A percentile compares a stretch with the other conserved stretches of the same genome.
Evolutionary conservation across 2,113 vertebrate species (phyloP).

Genomic region (Malurus melanocephalus): DNA sequence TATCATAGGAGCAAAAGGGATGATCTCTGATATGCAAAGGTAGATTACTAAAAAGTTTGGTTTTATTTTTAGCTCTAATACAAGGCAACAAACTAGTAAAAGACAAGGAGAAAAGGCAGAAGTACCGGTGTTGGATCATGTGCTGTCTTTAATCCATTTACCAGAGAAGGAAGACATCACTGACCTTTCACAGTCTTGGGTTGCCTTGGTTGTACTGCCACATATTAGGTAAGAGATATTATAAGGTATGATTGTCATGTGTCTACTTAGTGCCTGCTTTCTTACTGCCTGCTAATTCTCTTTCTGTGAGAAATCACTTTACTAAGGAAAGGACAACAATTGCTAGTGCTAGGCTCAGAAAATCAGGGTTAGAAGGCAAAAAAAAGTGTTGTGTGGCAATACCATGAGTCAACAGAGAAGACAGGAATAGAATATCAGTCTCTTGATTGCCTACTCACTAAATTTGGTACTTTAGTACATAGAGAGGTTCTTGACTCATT

Average conservation of each 20-base stretch:
- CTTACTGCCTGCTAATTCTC: not conserved
- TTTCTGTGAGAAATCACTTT: not conserved
- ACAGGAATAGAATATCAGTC: not conserved
- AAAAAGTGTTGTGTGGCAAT: not conserved
- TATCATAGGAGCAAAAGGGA: not conserved
- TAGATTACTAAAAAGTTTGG: not conserved
- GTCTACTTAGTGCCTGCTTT: not conserved
- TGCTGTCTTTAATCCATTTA: constrained; percentile 78
- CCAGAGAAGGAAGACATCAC: constrained; percentile 56
- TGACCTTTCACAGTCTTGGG: constrained; percentile 85
- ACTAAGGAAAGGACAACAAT: not conserved
- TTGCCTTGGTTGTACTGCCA: constrained; percentile 87
- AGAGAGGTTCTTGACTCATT: not conserved
- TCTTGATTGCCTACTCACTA: not conserved
- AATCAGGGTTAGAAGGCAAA: not conserved
- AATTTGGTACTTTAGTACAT: not conserved
- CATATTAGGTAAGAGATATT: constrained; percentile 84
- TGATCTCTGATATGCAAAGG: not conserved
- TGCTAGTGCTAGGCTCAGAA: not conserved
- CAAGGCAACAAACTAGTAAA: constrained; percentile 55
- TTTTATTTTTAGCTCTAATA: constrained; percentile 54
- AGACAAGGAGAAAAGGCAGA: constrained; percentile 26
- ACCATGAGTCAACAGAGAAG: not conserved
- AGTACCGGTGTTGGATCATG: constrained; percentile 69
- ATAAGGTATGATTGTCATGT: not conserved